These are phyloP conservation scores for Brenthis daphne DNA, from an alignment of 2,888 invertebrate genomes.

Conservation along the genomic window DNA sequence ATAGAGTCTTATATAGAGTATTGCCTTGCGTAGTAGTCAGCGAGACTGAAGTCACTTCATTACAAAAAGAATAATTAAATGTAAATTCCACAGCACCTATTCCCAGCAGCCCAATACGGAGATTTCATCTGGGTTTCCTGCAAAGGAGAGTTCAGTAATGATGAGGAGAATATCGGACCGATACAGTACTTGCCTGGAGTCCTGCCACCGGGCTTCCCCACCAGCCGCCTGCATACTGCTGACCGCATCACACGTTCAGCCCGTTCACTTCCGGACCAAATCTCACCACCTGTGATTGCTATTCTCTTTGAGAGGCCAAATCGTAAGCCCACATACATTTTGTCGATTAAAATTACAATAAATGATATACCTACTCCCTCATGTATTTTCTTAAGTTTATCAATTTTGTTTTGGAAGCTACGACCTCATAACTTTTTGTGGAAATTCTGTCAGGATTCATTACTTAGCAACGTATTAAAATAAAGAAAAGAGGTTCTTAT, in stretches of 20 bases:
- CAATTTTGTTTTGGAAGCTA: too few relatives aligned
- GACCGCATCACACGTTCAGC: conserved; percentile 64
- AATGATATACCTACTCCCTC: background rate
- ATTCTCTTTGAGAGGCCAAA: conserved; percentile 71
- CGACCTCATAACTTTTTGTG: too few relatives aligned
- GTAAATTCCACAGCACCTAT: conserved; percentile 52
- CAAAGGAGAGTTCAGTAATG: conserved; percentile 88
- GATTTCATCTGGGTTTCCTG: conserved; percentile 92
- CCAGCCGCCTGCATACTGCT: conserved; percentile 66
- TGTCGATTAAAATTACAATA: background rate
- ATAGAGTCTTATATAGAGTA: too few relatives aligned
- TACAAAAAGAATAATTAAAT: background rate
- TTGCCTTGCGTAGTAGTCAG: too few relatives aligned
- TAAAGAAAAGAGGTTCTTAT: too few relatives aligned
- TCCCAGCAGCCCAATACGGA: conserved; percentile 66
- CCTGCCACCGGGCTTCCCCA: conserved; percentile 81
- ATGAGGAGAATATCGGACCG: conserved; percentile 88
- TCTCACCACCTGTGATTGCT: conserved; percentile 64
- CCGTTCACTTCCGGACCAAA: conserved; percentile 60
- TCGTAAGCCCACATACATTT: conserved; percentile 52
- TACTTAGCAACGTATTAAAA: too few relatives aligned
- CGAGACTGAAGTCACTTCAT: too few relatives aligned
- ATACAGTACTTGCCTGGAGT: conserved; percentile 86
- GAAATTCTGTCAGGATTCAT: too few relatives aligned
- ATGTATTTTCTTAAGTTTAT: background rate